These are phyloP conservation scores for Epinephelus coioides DNA, from an alignment of 2,797 vertebrate genomes.

Conservation along the genomic window DNA sequence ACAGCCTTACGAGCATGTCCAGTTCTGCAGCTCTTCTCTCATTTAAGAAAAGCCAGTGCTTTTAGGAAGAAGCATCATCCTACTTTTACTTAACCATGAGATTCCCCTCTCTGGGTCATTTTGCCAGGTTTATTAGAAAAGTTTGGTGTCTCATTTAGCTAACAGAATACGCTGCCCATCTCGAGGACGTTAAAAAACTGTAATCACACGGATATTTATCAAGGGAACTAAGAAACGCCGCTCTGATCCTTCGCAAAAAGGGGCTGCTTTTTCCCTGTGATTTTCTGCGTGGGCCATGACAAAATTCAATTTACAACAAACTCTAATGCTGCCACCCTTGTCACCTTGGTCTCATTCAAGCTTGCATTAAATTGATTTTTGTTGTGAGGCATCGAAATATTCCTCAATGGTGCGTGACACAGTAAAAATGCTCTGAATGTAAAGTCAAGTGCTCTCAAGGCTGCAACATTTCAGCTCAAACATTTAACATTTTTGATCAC, in stretches of 20 bases:
- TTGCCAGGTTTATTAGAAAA: slow-evolving; percentile 61
- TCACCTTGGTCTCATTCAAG: slow-evolving; percentile 26
- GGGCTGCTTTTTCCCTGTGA: slow-evolving; percentile 5
- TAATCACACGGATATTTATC: slow-evolving; percentile 45
- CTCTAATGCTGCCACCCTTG: slow-evolving; percentile 10
- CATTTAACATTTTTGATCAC: slow-evolving; percentile 10
- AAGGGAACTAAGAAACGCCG: slow-evolving; percentile 32
- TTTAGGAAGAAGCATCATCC: slow-evolving; percentile 49
- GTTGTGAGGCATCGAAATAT: slow-evolving; percentile 23
- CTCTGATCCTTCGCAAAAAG: slow-evolving; percentile 1
- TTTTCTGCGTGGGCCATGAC: not conserved
- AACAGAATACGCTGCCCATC: slow-evolving; percentile 41
- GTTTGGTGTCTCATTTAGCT: slow-evolving; percentile 60
- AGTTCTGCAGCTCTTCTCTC: slow-evolving; percentile 54
- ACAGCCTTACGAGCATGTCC: slow-evolving; percentile 63
- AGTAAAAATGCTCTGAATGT: slow-evolving; percentile 20
- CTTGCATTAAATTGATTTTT: slow-evolving; percentile 24
- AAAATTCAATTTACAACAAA: slow-evolving; percentile 42
- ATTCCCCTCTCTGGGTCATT: slow-evolving; percentile 70
- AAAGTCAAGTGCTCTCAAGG: slow-evolving; percentile 48
- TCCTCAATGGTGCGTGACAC: not conserved
- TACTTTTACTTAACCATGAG: slow-evolving; percentile 76
- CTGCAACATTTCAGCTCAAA: slow-evolving; percentile 32
- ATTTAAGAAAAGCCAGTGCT: slow-evolving; percentile 68
- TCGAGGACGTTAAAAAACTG: slow-evolving; percentile 44